These are phyloP conservation scores for Marasmarcha lunaedactyla DNA, from an alignment of 2,888 invertebrate genomes.

Conservation along the genomic window DNA sequence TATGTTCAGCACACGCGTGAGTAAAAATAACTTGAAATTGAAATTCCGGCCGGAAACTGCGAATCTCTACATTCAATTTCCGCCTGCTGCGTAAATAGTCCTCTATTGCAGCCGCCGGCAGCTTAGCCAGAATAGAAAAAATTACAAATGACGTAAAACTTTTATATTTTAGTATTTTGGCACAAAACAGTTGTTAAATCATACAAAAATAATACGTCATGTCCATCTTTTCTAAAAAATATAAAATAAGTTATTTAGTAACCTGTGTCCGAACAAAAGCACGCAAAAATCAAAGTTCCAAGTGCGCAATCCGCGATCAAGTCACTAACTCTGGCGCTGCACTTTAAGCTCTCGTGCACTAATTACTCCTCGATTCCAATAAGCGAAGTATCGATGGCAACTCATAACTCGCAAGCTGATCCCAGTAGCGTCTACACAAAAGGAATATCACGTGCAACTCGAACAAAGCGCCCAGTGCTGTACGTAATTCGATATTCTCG, in stretches of 20 bases:
- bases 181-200: too few species aligned
- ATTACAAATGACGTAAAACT: too few species aligned
- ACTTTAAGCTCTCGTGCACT: neutral
- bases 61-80: conserved; percentile 65
- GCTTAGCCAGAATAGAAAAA: too few species aligned
- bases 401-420: conserved; percentile 20
- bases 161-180: too few species aligned
- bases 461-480: conserved; percentile 60
- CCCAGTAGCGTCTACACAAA: conserved; percentile 26
- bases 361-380: conserved; percentile 1
- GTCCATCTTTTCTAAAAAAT: too few species aligned
- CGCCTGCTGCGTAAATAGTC: conserved; percentile 57
- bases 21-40: conserved; percentile 19
- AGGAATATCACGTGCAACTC: conserved; percentile 61
- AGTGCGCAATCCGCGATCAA: too few species aligned
- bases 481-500: conserved; percentile 63
- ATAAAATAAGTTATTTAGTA: too few species aligned
- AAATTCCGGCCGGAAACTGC: conserved; percentile 55
- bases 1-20: too few species aligned
- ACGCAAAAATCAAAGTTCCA: too few species aligned
- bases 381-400: neutral
- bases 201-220: too few species aligned
- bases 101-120: conserved; percentile 28
- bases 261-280: too few species aligned
- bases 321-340: neutral